Conservation (phyloP, 2,888 invertebrate species). For the Mellilla xanthometata region DNA sequence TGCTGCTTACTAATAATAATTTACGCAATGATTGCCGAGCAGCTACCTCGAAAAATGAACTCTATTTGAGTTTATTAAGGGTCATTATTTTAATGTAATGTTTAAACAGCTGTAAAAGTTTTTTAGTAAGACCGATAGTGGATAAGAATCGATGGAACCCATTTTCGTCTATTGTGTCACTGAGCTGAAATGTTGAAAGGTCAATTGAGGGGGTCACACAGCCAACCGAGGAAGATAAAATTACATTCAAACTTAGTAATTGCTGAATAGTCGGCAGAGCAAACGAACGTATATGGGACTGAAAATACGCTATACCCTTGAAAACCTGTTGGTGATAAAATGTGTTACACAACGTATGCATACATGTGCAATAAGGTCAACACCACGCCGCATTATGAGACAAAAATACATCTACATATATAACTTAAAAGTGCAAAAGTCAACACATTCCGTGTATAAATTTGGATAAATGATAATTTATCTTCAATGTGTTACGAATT, state of each 20-base stretch:
- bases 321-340: slow-evolving; percentile 29
- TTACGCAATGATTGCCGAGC: too few species aligned
- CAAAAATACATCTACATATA: background rate
- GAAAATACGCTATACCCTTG: slow-evolving; percentile 33
- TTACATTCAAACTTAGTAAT: slow-evolving; percentile 36
- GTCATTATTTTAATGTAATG: too few species aligned
- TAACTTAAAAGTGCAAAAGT: background rate
- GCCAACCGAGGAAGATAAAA: slow-evolving; percentile 53
- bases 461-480: slow-evolving; percentile 10
- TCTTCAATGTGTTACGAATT: slow-evolving; percentile 21
- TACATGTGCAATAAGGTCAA: slow-evolving; percentile 14
- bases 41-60: too few species aligned
- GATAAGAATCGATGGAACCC: slow-evolving; percentile 19
- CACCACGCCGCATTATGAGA: slow-evolving; percentile 1
- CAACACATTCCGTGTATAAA: slow-evolving; percentile 1
- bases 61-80: too few species aligned
- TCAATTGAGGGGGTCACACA: slow-evolving; percentile 63
- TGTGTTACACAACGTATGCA: slow-evolving; percentile 22
- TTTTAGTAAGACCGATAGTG: slow-evolving; percentile 13
- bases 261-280: slow-evolving; percentile 29
- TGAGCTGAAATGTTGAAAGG: slow-evolving; percentile 47
- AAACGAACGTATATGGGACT: slow-evolving; percentile 24
- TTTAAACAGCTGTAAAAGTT: too few species aligned
- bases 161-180: slow-evolving; percentile 53
- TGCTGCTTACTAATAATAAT: slow-evolving; percentile 24